Conservation (phyloP, 2,888 invertebrate species). For the Oligia latruncula region DNA sequence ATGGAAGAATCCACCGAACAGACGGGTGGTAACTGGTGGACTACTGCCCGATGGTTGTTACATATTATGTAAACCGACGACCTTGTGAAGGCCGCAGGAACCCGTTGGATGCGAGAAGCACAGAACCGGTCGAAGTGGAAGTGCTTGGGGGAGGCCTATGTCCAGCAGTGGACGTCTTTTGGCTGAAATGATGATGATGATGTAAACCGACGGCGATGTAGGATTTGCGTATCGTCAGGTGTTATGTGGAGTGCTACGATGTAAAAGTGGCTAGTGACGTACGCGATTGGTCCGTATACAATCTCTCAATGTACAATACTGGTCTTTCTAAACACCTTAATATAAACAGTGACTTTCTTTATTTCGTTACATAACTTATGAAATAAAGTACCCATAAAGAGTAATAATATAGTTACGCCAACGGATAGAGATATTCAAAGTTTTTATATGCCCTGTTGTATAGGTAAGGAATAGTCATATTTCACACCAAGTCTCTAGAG, state of each 20-base stretch:
- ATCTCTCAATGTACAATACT: too few species aligned
- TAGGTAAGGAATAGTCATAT: slow-evolving; percentile 12
- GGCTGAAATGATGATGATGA: too few species aligned
- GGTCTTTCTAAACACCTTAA: too few species aligned
- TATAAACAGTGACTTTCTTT: background rate
- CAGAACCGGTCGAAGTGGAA: too few species aligned
- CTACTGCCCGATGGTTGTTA: too few species aligned
- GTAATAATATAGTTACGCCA: background rate
- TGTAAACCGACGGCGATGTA: background rate
- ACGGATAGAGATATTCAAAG: background rate
- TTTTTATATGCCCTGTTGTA: background rate
- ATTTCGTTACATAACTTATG: background rate
- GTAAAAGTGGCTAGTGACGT: background rate
- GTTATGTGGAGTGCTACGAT: background rate
- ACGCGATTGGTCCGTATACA: too few species aligned
- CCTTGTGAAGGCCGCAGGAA: too few species aligned
- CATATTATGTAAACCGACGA: too few species aligned
- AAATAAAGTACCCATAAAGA: background rate
- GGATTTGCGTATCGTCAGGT: background rate
- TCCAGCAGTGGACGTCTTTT: too few species aligned
- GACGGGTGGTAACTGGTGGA: background rate
- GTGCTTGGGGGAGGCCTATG: too few species aligned
- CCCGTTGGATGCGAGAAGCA: too few species aligned
- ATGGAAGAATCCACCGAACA: background rate
- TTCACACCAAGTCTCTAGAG: slow-evolving; percentile 16